These are phyloP conservation scores for Coilia nasus DNA, from an alignment of 2,797 vertebrate genomes.

Conservation along the genomic window DNA sequence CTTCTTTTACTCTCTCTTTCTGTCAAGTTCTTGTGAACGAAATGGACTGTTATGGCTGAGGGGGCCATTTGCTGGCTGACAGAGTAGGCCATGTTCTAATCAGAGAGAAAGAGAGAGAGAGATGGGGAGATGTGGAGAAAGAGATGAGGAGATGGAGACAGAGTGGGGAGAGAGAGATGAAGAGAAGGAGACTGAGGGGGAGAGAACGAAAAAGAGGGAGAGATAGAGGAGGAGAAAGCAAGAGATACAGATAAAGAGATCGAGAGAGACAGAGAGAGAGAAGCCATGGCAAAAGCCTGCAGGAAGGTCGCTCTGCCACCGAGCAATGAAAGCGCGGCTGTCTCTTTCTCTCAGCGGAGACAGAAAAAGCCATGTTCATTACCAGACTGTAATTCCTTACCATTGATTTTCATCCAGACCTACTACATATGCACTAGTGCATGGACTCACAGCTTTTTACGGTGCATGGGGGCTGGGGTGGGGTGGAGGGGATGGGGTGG, in stretches of 20 bases:
- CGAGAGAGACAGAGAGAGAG: not conserved
- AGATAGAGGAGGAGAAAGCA: constrained; percentile 33
- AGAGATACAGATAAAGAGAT: constrained; percentile 28
- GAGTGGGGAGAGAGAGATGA: constrained; percentile 30
- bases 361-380: constrained; percentile 50
- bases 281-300: not conserved
- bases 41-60: not conserved
- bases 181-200: not conserved
- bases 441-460: constrained; percentile 21
- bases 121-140: not conserved
- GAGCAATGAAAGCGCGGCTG: constrained; percentile 41
- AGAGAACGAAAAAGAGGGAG: not conserved
- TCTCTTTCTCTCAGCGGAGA: constrained; percentile 29
- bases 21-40: not conserved
- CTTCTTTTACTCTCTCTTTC: not conserved
- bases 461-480: not conserved
- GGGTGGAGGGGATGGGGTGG: not conserved
- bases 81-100: constrained; percentile 23
- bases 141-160: not conserved
- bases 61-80: not conserved
- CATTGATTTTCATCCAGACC: constrained; percentile 51
- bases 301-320: constrained; percentile 42
- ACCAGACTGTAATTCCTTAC: constrained; percentile 49
- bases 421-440: constrained; percentile 29
- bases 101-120: not conserved